Evolutionary conservation across 2,797 vertebrate species (phyloP).

Genomic region (Echeneis naucrates): DNA sequence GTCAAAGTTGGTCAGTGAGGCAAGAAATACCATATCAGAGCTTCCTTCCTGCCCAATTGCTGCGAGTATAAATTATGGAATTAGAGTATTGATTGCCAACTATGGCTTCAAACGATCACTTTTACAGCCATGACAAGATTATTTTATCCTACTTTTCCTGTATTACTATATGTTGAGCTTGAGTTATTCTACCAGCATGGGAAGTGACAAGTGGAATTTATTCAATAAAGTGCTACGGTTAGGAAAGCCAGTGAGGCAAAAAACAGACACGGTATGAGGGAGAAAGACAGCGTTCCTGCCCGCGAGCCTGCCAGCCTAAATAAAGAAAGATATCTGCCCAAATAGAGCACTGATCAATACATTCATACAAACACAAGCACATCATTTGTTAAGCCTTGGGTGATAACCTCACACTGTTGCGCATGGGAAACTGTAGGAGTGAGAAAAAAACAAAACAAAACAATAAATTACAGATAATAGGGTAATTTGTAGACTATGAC

Average conservation of each 20-base stretch:
- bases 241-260: constrained; percentile 97
- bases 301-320: constrained; percentile 83
- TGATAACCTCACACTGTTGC: constrained; percentile 61
- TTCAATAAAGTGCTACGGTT: constrained; percentile 98
- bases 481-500: constrained; percentile 50
- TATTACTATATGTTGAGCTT: constrained; percentile 99
- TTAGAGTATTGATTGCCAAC: constrained; percentile 99
- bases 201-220: constrained; percentile 99
- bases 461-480: constrained; percentile 72
- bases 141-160: constrained; percentile 99
- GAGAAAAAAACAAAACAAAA: constrained; percentile 46
- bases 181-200: constrained; percentile 98
- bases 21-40: constrained; percentile 99
- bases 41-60: constrained; percentile 95
- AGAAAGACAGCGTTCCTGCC: constrained; percentile 82
- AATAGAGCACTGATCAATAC: constrained; percentile 93
- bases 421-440: constrained; percentile 64
- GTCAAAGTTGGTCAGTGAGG: constrained; percentile 99
- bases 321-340: constrained; percentile 89
- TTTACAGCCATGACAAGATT: constrained; percentile 99
- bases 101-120: constrained; percentile 97
- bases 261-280: constrained; percentile 81
- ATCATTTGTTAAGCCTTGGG: constrained; percentile 81
- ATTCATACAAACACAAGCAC: constrained; percentile 92
- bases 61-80: constrained; percentile 99